Evolutionary conservation across 2,888 invertebrate species (phyloP).

Genomic region (Beris morrisii): DNA sequence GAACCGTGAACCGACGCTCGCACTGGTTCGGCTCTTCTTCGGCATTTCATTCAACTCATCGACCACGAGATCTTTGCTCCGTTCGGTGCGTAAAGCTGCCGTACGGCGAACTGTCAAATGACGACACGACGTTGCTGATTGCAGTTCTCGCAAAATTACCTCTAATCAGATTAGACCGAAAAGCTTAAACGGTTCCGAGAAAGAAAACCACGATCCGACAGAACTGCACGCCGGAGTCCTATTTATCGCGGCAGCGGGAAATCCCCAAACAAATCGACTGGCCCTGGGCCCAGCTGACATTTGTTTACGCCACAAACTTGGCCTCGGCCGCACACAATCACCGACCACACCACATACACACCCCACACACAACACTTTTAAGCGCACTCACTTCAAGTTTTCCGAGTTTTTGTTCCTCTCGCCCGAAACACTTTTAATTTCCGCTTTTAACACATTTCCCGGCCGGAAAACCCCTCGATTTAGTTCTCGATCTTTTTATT

Average conservation of each 20-base stretch:
- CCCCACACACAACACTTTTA: not conserved
- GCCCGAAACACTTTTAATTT: constrained; percentile 4
- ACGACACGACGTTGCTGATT: too few species aligned
- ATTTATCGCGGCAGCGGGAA: constrained; percentile 16
- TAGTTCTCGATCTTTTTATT: not conserved
- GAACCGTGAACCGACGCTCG: too few species aligned
- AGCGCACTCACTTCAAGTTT: not conserved
- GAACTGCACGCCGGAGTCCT: not conserved
- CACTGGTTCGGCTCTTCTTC: not conserved
- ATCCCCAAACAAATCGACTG: constrained; percentile 28
- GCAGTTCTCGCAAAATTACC: too few species aligned
- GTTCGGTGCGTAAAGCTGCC: not conserved
- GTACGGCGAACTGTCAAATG: too few species aligned
- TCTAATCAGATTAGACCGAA: not conserved
- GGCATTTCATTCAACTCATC: constrained; percentile 2
- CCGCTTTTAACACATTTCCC: constrained; percentile 17
- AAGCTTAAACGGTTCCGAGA: not conserved
- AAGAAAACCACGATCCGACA: not conserved
- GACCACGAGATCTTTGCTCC: not conserved
- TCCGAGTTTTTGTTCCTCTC: constrained; percentile 3
- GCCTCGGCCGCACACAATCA: not conserved
- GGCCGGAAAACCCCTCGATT: not conserved
- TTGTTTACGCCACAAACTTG: constrained; percentile 22
- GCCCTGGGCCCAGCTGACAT: constrained; percentile 23
- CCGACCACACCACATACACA: constrained; percentile 8